Conservation (phyloP, 2,888 invertebrate species). For the Leptothorax acervorum region DNA sequence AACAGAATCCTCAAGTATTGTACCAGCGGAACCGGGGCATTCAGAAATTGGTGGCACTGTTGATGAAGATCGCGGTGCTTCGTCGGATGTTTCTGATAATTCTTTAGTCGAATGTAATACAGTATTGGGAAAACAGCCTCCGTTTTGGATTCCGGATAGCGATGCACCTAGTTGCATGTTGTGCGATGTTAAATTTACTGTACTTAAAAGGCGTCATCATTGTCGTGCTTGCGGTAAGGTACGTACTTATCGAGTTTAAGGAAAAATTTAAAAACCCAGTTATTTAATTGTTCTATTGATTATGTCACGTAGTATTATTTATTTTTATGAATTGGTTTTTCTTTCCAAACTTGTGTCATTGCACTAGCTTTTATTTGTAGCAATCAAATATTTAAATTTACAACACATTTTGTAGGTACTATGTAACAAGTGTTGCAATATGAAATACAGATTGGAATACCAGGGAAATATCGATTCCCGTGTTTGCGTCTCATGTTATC, state of each 20-base stretch:
- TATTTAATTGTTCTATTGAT: background rate
- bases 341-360: background rate
- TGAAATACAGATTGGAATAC: conserved; percentile 91
- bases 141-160: conserved; percentile 95
- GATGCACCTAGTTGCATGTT: conserved; percentile 94
- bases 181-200: conserved; percentile 92
- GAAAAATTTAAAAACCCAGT: background rate
- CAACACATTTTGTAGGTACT: conserved; percentile 87
- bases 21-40: conserved; percentile 74
- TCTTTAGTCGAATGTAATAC: conserved; percentile 83
- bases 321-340: background rate
- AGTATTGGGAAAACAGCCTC: conserved; percentile 91
- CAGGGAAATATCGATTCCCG: conserved; percentile 91
- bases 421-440: conserved; percentile 92
- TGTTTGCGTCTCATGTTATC: conserved; percentile 91
- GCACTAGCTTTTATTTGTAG: background rate
- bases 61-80: conserved; percentile 77
- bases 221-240: conserved; percentile 95
- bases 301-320: background rate
- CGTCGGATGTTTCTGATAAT: conserved; percentile 81
- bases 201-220: conserved; percentile 94
- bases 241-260: conserved; percentile 62
- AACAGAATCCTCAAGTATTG: conserved; percentile 74
- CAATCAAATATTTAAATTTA: background rate
- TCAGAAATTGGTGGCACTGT: conserved; percentile 74